These are phyloP conservation scores for Zygogramma bicolorata DNA, from an alignment of 2,888 invertebrate species.

Conservation along the genomic window DNA sequence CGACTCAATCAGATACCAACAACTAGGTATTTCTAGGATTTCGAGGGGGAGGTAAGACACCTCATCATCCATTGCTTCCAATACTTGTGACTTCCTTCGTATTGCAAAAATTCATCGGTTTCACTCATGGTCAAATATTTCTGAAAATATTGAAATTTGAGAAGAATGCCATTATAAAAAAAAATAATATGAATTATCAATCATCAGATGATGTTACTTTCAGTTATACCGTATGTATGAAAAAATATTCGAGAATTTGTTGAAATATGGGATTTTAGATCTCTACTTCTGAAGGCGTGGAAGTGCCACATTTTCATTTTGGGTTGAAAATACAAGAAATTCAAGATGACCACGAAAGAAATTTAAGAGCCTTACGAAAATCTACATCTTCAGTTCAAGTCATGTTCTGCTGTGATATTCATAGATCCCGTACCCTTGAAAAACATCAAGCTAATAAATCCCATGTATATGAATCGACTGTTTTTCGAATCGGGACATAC, in stretches of 20 bases:
- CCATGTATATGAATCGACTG: background rate
- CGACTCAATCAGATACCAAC: background rate
- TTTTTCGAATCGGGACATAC: background rate
- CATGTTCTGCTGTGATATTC: background rate
- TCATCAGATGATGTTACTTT: background rate
- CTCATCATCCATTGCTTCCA: background rate
- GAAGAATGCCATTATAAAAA: background rate
- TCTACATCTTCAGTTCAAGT: too few species aligned
- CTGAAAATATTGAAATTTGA: background rate
- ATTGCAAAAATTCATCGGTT: too few species aligned
- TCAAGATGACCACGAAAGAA: background rate
- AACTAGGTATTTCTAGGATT: conserved; percentile 12
- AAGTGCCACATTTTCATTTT: background rate
- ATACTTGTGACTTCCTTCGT: background rate
- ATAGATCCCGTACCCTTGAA: background rate
- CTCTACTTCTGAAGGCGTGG: too few species aligned
- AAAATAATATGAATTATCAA: background rate
- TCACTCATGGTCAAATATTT: background rate
- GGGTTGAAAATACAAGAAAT: background rate
- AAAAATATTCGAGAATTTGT: background rate
- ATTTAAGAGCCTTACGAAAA: background rate
- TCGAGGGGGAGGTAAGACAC: background rate
- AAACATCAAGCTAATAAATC: background rate
- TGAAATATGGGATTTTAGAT: background rate
- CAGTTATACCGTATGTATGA: background rate